A percentile compares a stretch with the other conserved stretches of the same genome.
Conservation (phyloP, 2,888 invertebrate genomes). For the Xylocampa areola region DNA sequence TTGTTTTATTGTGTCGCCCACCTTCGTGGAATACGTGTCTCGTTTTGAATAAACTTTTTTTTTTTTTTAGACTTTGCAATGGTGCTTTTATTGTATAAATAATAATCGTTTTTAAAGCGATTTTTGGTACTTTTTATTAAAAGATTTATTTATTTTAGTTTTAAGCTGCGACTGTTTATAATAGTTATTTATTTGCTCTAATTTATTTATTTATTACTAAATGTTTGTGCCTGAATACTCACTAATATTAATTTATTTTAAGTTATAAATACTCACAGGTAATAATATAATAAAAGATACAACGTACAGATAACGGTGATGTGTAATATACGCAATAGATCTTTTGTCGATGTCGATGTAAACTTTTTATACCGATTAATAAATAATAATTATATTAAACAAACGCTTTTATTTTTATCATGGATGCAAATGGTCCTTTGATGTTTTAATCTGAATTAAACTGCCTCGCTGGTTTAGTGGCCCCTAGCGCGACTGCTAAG, state of each 20-base stretch:
- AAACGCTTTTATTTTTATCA: constrained; percentile 1
- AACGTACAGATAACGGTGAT: constrained; percentile 17
- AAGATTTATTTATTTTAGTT: constrained; percentile 71
- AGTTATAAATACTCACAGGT: constrained; percentile 5
- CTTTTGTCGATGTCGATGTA: constrained; percentile 24
- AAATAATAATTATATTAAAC: constrained; percentile 14
- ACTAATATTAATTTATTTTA: constrained; percentile 46
- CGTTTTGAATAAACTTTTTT: constrained; percentile 34
- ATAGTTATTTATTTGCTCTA: constrained; percentile 38
- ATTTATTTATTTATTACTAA: constrained; percentile 43
- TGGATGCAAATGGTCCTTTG: no score
- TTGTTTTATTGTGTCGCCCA: constrained; percentile 32
- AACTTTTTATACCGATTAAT: constrained; percentile 34
- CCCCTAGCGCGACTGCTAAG: no score
- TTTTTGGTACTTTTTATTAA: constrained; percentile 77
- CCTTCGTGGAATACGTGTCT: constrained; percentile 42
- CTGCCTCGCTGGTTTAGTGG: no score
- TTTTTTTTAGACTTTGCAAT: constrained; percentile 13
- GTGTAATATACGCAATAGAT: constrained; percentile 26
- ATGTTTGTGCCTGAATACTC: constrained; percentile 73
- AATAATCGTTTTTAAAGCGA: constrained; percentile 65
- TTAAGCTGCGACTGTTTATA: constrained; percentile 47
- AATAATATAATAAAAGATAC: constrained; percentile 35
- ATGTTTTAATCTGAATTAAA: no score
- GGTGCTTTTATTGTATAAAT: constrained; percentile 38